A percentile compares a stretch with the other conserved stretches of the same genome.
Conservation (phyloP, 2,888 invertebrate species). For the Shargacucullia verbasci region DNA sequence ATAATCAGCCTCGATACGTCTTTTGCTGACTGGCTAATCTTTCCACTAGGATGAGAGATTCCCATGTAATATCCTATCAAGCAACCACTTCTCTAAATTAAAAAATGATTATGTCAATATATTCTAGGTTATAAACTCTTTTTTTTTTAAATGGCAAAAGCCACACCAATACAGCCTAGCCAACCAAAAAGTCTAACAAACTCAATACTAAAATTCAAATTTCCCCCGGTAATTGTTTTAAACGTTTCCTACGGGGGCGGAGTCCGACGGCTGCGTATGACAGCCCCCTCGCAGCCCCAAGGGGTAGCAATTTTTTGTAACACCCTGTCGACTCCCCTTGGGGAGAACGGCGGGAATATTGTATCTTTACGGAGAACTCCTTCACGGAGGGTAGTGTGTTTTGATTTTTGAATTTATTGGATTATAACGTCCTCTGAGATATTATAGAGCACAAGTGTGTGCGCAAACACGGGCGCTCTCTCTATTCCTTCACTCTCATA, state of each 20-base stretch:
- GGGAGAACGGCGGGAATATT: constrained; percentile 42
- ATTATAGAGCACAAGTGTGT: no score
- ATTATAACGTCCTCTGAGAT: no score
- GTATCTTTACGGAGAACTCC: constrained; percentile 50
- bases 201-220: constrained; percentile 69
- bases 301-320: constrained; percentile 84
- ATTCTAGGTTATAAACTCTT: constrained; percentile 1
- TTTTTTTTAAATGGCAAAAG: constrained; percentile 37
- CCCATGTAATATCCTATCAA: no score
- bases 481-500: no score
- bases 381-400: constrained; percentile 38
- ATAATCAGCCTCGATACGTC: no score
- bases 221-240: constrained; percentile 76
- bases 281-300: constrained; percentile 72
- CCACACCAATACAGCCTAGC: constrained; percentile 32
- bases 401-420: constrained; percentile 43
- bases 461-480: no score
- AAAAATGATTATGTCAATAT: neutral
- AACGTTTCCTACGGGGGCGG: constrained; percentile 66
- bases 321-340: constrained; percentile 67
- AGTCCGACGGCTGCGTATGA: constrained; percentile 73
- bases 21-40: no score
- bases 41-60: no score
- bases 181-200: constrained; percentile 38
- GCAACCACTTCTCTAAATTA: no score